Evolutionary conservation across 2,113 vertebrate genomes (phyloP).

Genomic region (Dermatemys mawii): DNA sequence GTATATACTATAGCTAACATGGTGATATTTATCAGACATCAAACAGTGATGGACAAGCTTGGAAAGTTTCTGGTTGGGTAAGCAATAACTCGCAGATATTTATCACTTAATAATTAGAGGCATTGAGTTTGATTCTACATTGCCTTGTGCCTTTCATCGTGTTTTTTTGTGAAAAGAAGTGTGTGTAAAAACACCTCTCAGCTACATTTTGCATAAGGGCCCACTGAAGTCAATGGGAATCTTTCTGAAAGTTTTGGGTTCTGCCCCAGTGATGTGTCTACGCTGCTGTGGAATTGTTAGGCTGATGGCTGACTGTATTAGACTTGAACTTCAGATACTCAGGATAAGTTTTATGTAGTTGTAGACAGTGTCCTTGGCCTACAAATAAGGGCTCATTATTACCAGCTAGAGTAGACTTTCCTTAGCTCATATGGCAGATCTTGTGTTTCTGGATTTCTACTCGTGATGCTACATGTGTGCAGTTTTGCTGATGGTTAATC

Average conservation of each 20-base stretch:
- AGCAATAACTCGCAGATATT: neutral
- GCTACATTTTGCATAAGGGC: neutral
- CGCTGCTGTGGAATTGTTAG: neutral
- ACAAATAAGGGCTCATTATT: neutral
- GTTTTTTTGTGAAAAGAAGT: neutral
- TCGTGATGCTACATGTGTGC: neutral
- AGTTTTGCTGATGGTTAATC: neutral
- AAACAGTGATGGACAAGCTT: accelerated
- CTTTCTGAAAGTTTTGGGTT: neutral
- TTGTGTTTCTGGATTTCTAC: neutral
- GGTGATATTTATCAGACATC: too few species aligned
- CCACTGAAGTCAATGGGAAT: neutral
- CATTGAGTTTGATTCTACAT: neutral
- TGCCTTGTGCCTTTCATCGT: neutral
- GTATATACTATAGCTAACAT: too few species aligned
- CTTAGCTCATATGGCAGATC: neutral
- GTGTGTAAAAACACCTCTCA: neutral
- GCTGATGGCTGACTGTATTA: neutral
- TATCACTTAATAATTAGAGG: neutral
- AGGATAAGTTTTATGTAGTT: neutral
- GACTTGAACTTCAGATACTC: neutral
- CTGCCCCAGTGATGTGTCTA: neutral
- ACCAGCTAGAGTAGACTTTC: neutral
- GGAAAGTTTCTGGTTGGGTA: neutral
- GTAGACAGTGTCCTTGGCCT: neutral